Conservation (phyloP, 2,113 vertebrate species). For the Etheostoma spectabile region DNA sequence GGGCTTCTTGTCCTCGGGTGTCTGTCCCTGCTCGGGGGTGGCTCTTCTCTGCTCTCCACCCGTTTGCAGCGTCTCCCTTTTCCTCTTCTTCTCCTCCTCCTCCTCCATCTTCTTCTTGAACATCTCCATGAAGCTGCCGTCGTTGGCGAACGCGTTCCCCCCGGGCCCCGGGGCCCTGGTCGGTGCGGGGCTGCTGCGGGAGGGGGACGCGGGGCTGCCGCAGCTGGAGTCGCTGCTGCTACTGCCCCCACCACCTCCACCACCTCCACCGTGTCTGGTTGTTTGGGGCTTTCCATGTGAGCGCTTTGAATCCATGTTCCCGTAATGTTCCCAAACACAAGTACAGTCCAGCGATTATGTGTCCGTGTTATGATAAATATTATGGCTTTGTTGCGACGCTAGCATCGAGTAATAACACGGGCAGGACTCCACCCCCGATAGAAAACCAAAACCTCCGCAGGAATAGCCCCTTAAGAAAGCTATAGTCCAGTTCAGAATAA, state of each 20-base stretch:
- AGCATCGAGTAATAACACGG: background rate
- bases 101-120: constrained; percentile 93
- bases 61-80: constrained; percentile 68
- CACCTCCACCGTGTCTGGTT: constrained; percentile 19
- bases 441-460: background rate
- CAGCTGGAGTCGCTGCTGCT: constrained; percentile 77
- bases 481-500: background rate
- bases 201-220: constrained; percentile 81
- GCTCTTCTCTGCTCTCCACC: constrained; percentile 55
- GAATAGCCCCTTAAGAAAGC: background rate
- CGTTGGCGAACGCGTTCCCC: constrained; percentile 93
- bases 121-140: constrained; percentile 96
- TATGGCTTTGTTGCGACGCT: constrained; percentile 8
- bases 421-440: background rate
- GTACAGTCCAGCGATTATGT: background rate
- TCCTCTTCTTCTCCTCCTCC: constrained; percentile 78
- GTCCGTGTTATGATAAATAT: background rate
- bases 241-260: constrained; percentile 53
- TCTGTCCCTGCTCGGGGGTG: constrained; percentile 73
- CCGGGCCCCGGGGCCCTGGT: constrained; percentile 54
- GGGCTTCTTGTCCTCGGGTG: constrained; percentile 82
- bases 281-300: constrained; percentile 17
- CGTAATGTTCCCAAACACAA: background rate
- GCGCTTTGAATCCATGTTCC: constrained; percentile 71
- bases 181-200: constrained; percentile 70